Evolutionary conservation across 2,797 vertebrate species (phyloP).

Genomic region (Thamnophis elegans): DNA sequence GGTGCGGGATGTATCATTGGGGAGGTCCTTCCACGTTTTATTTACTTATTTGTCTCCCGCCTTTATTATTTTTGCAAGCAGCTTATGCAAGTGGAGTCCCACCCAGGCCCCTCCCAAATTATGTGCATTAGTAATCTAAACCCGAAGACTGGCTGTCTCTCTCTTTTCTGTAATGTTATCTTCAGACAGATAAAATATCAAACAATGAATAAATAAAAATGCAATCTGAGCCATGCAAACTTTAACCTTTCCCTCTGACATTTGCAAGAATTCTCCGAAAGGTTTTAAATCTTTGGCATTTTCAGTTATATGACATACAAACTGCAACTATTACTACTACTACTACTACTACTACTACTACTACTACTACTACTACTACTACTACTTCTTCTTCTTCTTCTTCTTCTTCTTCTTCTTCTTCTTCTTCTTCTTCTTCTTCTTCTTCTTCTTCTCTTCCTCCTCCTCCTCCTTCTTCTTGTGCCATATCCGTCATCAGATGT

Average conservation of each 20-base stretch:
- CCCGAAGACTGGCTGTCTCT: background rate
- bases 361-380: rapidly evolving
- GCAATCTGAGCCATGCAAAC: too few species aligned
- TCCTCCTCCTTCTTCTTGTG: too few species aligned
- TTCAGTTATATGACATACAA: background rate
- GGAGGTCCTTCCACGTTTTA: background rate
- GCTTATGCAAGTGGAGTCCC: background rate
- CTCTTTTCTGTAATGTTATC: background rate
- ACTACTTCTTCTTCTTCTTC: too few species aligned
- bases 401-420: too few species aligned
- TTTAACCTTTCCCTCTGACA: background rate
- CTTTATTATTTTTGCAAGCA: background rate
- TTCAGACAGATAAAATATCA: background rate
- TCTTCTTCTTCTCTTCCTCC: too few species aligned
- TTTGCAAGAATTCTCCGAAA: too few species aligned
- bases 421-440: too few species aligned
- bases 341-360: rapidly evolving
- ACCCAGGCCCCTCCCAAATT: background rate
- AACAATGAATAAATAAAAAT: background rate
- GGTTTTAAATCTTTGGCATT: background rate
- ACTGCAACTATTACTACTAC: background rate
- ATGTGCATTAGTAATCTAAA: background rate
- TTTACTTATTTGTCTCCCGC: background rate
- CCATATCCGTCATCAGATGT: too few species aligned
- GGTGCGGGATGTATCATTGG: background rate